These are phyloP conservation scores for Bombus difficillimus DNA, from an alignment of 1,140 invertebrate genomes.

Conservation along the genomic window DNA sequence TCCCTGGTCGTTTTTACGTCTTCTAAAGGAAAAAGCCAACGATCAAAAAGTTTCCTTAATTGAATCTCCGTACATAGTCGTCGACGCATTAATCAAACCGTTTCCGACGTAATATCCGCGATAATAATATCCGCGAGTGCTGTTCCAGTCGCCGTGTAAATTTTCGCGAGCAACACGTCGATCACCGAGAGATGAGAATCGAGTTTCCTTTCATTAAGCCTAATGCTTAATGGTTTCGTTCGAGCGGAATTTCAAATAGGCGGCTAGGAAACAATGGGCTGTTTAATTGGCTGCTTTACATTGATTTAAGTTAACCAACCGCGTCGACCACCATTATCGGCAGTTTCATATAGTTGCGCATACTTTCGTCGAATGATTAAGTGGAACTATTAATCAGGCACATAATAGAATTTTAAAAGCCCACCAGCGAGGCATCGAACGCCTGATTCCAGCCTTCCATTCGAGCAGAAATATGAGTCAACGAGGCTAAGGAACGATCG, in stretches of 20 bases:
- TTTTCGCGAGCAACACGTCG: not conserved
- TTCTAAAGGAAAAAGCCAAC: no score
- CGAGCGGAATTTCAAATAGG: slow-evolving; percentile 28
- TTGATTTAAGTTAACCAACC: slow-evolving; percentile 41
- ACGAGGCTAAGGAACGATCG: not conserved
- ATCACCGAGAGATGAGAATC: not conserved
- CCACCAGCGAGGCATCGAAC: not conserved
- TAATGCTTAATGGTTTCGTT: slow-evolving; percentile 22
- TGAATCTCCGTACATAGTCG: no score
- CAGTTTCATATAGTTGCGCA: slow-evolving; percentile 24
- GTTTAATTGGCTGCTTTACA: slow-evolving; percentile 36
- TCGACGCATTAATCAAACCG: no score
- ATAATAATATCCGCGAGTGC: no score
- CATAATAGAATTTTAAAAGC: slow-evolving; percentile 33
- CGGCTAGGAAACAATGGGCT: slow-evolving; percentile 20
- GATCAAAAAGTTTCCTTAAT: no score
- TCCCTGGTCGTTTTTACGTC: no score
- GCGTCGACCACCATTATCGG: slow-evolving; percentile 26
- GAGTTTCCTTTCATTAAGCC: slow-evolving; percentile 32
- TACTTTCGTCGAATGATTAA: slow-evolving; percentile 22
- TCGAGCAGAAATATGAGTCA: slow-evolving; percentile 1
- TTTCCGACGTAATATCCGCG: no score
- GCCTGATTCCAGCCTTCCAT: not conserved
- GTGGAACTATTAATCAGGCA: slow-evolving; percentile 24
- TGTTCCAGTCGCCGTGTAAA: not conserved